Base-by-base conservation (phyloP, 2,888 invertebrate species). In the Adineta ricciae region DNA sequence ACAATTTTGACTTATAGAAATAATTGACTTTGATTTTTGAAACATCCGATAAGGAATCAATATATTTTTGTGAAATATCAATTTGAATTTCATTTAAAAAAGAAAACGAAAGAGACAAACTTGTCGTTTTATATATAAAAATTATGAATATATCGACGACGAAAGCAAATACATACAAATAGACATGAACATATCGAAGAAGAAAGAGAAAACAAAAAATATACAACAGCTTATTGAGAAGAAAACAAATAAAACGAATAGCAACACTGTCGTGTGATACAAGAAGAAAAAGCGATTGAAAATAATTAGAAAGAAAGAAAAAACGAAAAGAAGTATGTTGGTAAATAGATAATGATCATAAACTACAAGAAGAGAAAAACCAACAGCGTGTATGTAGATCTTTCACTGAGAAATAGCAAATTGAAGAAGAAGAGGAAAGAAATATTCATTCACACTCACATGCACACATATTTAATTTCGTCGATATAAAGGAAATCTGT, bases 71-170 rank as follows among this genome's bases (percentile, higher is more conserved):
- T 46, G 27, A 64, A 64, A 32, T 64, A 32, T 64, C 64, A 32
- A 64, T 64, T 3, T 64, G 32, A 19, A 32, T 32, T 64, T 64
- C 27, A 27, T 64, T 64, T 32, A 64, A 16, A 64, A 64, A 64
- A 64, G 32, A 27, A 27, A 64, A 32, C 11, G 9, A 24, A 56
- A 56, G 16, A 16, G 32, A 64, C 27, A 64, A 64, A n/a, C 64
- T 64, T 64, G 64, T 27, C 64, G 27, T 64, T 64, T 64, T 64
- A 64, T 64, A 64, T 64, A 64, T 64, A 64, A 64, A 64, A 64
- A 64, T 64, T 64, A 64, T 64, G 64, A 64, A 64, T 64, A 32
- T 64, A 64, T 64, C 27, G 64, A 64, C 32, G 64, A 64, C 54
- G 54, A n/a, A 9, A 64, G 32, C 11, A 64, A 32, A 32, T 32